Evolutionary conservation across 2,113 vertebrate species (phyloP).

Genomic region (Nicator chloris): DNA sequence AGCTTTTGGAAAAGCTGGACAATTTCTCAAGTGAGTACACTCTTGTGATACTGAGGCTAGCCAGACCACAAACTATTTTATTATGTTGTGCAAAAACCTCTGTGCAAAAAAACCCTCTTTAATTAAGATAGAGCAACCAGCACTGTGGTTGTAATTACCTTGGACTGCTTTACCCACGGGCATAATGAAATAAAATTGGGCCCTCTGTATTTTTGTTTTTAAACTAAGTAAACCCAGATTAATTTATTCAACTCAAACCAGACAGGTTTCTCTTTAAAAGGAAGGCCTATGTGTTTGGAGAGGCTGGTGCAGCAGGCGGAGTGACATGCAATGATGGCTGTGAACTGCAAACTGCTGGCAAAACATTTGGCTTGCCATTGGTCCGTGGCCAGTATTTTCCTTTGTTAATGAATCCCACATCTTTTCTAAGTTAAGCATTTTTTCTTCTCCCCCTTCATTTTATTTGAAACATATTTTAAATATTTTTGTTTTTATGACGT

Average conservation of each 20-base stretch:
- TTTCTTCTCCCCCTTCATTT: constrained; percentile 55
- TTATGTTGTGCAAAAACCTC: constrained; percentile 53
- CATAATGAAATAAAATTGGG: constrained; percentile 62
- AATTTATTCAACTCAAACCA: constrained; percentile 57
- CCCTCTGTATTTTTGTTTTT: constrained; percentile 53
- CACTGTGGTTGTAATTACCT: constrained; percentile 43
- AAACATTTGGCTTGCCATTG: constrained; percentile 70
- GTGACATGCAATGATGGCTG: constrained; percentile 53
- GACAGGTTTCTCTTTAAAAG: constrained; percentile 68
- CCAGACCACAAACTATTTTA: constrained; percentile 60
- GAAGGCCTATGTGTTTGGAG: constrained; percentile 17
- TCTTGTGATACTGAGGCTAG: constrained; percentile 53
- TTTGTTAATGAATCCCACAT: constrained; percentile 81
- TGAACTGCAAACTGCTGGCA: constrained; percentile 73
- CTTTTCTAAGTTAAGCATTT: constrained; percentile 79
- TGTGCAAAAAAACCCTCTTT: constrained; percentile 22
- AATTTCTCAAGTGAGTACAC: constrained; percentile 24
- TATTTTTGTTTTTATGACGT: constrained; percentile 77
- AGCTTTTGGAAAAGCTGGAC: constrained; percentile 43
- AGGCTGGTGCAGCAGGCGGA: constrained; percentile 11
- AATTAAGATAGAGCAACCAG: constrained; percentile 63
- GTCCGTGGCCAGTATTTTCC: constrained; percentile 73
- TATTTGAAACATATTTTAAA: constrained; percentile 82
- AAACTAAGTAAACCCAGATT: constrained; percentile 66
- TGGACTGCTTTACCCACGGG: constrained; percentile 47